Conservation (phyloP, 2,113 vertebrate genomes). For the Colistium nudipinnis region DNA sequence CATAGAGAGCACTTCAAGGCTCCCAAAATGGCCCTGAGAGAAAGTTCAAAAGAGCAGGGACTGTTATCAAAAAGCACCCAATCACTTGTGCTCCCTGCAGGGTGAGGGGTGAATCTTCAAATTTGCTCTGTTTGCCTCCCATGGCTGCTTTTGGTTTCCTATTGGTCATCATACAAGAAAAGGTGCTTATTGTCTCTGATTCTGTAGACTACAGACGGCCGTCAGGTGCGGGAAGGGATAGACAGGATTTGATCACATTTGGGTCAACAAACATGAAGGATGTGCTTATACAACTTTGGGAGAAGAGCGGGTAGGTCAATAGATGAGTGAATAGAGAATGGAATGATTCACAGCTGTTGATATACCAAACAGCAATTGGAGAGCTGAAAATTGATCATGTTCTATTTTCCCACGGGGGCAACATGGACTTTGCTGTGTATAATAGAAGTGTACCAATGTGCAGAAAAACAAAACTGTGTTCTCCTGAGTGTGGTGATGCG, state of each 20-base stretch:
- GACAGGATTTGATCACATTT: constrained; percentile 47
- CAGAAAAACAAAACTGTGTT: constrained; percentile 16
- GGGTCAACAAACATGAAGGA: constrained; percentile 13
- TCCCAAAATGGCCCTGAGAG: constrained; percentile 53
- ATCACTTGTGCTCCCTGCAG: constrained; percentile 39
- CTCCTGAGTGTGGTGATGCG: constrained; percentile 9
- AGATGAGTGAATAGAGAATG: not conserved
- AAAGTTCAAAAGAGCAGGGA: constrained; percentile 67
- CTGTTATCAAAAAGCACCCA: constrained; percentile 61
- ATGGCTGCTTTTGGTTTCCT: not conserved
- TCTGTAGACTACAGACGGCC: constrained; percentile 6
- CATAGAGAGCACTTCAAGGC: constrained; percentile 62
- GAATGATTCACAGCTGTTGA: constrained; percentile 23
- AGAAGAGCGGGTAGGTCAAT: not conserved
- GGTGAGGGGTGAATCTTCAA: constrained; percentile 48
- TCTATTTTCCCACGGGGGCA: constrained; percentile 3
- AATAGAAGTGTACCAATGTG: constrained; percentile 19
- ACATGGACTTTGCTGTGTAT: constrained; percentile 20
- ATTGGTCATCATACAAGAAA: constrained; percentile 27
- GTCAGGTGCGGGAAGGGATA: constrained; percentile 46
- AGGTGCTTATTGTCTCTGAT: constrained; percentile 27
- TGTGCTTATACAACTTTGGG: constrained; percentile 12
- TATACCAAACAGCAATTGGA: constrained; percentile 30
- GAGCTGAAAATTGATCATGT: constrained; percentile 28
- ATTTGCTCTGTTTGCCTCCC: constrained; percentile 36